Base-by-base conservation (phyloP, 2,888 invertebrate species). In the Eupithecia insigniata region DNA sequence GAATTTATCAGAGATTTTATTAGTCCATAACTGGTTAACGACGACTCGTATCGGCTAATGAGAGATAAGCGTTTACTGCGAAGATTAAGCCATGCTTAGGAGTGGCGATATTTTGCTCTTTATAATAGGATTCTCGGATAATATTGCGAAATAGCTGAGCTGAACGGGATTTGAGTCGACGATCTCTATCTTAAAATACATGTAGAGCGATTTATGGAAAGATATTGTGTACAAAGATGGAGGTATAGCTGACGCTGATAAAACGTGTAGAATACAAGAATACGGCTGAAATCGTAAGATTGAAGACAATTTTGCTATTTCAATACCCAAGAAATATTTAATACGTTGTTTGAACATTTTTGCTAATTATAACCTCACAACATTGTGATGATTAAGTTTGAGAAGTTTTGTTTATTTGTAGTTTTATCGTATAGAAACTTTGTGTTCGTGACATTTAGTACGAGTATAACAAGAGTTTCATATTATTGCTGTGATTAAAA, bases 1-100 rank as follows among this genome's bases (percentile, higher is more conserved):
- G 83, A 85, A 84, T 83, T 86, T 87, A 87, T 88, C 87, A 83
- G 80, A 78, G 80, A 81, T 86, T 88, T 88, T 88, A 88, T 84
- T 85, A 79, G 82, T 78, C 80, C 81, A 81, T 84, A 83, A 82
- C 83, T 78, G 81, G 83, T 85, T 84, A 86, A 85, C 80, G 81
- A 78, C 81, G 80, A 77, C 79, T 74, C 81, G 85, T 84, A 87
- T 86, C 85, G 85, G 76, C 84, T 87, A 88, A 88, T 88, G 87
- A 87, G 87, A 85, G 88, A 87, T 88, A 87, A 86, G 81, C 79
- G 75, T 78, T 78, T 79, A 79, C 78, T 69, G 74, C 72, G 69
- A 70, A 76, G 78, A 79, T 79, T 78, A 73, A 74, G 71, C 75
- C 74, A 55, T 60, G 73, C 72, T 69, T 30, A 66, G 64, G 67